Percentiles rank a stretch among this genome's conserved stretches.
Evolutionary conservation across 2,888 invertebrate species (phyloP).

Genomic region (Barypeithes pellucidus): DNA sequence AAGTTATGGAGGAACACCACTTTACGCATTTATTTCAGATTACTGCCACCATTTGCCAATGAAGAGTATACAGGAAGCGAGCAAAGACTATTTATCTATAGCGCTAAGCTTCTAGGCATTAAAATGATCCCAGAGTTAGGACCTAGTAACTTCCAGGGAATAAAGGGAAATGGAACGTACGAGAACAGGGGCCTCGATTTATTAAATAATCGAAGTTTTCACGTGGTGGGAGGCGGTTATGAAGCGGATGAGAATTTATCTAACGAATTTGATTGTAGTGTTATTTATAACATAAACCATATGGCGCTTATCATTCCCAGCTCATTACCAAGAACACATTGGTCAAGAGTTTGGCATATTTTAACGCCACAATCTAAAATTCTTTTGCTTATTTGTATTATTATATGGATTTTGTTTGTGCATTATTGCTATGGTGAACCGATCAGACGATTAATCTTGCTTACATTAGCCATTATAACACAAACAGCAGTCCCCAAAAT

Average conservation of each 20-base stretch:
- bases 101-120: background rate
- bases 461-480: background rate
- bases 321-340: background rate
- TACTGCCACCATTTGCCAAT: constrained; percentile 16
- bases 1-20: constrained; percentile 31
- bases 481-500: background rate
- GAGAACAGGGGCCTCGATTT: constrained; percentile 6
- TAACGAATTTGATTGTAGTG: constrained; percentile 7
- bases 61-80: constrained; percentile 7
- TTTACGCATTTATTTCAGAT: constrained; percentile 7
- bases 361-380: constrained; percentile 4
- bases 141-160: constrained; percentile 1
- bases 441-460: background rate
- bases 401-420: constrained; percentile 9
- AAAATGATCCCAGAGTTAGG: background rate
- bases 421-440: background rate
- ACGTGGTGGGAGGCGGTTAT: constrained; percentile 9
- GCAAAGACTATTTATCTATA: background rate
- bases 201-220: background rate
- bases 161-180: constrained; percentile 17
- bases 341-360: background rate
- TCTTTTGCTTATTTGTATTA: background rate
- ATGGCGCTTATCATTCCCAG: constrained; percentile 1
- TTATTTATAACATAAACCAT: constrained; percentile 1
- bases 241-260: background rate